phyloP scores from a whole-genome alignment of 2,888 invertebrate genomes.

The Heliconius aoede region DNA sequence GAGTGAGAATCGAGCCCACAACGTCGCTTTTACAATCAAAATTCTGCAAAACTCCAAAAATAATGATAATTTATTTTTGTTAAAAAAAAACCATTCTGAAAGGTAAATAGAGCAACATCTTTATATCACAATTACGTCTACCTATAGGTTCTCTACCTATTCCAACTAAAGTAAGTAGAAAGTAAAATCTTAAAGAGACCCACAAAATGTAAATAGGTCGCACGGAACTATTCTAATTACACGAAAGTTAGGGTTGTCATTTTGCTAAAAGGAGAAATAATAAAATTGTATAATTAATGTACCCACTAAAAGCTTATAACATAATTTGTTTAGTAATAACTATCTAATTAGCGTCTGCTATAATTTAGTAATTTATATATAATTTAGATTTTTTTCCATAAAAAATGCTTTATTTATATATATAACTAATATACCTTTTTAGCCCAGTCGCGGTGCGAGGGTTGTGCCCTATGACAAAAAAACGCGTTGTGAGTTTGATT shows the following conservation, averaged over 20 bases:
- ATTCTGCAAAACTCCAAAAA: no score
- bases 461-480: no score
- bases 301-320: not conserved
- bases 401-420: no score
- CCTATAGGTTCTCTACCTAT: not conserved
- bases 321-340: not conserved
- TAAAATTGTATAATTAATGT: not conserved
- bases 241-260: conserved; percentile 27
- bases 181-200: conserved; percentile 29
- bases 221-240: conserved; percentile 40
- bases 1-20: no score
- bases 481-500: no score
- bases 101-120: conserved; percentile 15
- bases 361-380: no score
- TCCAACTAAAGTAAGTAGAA: conserved; percentile 28
- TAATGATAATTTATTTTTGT: no score
- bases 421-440: no score
- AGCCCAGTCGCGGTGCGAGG: no score
- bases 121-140: not conserved
- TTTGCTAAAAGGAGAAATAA: no score
- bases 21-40: no score
- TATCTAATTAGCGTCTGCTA: not conserved
- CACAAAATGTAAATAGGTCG: conserved; percentile 40
- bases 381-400: no score
- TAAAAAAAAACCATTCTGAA: not conserved